Conservation (phyloP, 2,888 invertebrate genomes). For the Girardia tigrina region DNA sequence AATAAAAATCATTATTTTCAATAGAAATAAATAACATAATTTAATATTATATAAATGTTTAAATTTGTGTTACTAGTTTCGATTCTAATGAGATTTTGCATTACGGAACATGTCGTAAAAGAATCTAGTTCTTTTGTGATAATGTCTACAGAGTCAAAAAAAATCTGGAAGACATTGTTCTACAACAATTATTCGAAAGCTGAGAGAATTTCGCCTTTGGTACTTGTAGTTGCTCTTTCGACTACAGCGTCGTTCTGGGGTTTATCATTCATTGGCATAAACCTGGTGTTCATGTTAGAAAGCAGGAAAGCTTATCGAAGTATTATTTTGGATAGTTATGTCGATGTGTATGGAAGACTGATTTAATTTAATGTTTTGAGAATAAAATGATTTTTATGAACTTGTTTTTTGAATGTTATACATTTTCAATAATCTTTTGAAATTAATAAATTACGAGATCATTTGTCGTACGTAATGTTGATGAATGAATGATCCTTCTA, state of each 20-base stretch:
- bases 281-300: not conserved
- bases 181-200: not conserved
- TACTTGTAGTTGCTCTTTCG: not conserved
- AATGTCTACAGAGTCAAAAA: not conserved
- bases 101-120: not conserved
- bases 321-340: not conserved
- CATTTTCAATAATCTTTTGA: too few relatives aligned
- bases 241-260: not conserved
- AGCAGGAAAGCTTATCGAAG: not conserved
- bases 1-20: too few relatives aligned
- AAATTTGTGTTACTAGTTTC: too few relatives aligned
- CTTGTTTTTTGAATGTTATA: too few relatives aligned
- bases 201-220: not conserved
- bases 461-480: too few relatives aligned
- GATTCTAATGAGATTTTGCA: not conserved
- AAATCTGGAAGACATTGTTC: not conserved
- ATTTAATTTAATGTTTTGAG: too few relatives aligned
- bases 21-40: too few relatives aligned
- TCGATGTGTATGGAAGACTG: not conserved
- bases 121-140: not conserved
- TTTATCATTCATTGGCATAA: constrained; percentile 2
- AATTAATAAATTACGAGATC: too few relatives aligned
- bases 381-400: too few relatives aligned
- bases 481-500: too few relatives aligned
- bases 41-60: too few relatives aligned